Evolutionary conservation across 2,888 invertebrate species (phyloP), one percentile per base, ranked within the genome.

Genomic region (Agriotes lineatus): DNA sequence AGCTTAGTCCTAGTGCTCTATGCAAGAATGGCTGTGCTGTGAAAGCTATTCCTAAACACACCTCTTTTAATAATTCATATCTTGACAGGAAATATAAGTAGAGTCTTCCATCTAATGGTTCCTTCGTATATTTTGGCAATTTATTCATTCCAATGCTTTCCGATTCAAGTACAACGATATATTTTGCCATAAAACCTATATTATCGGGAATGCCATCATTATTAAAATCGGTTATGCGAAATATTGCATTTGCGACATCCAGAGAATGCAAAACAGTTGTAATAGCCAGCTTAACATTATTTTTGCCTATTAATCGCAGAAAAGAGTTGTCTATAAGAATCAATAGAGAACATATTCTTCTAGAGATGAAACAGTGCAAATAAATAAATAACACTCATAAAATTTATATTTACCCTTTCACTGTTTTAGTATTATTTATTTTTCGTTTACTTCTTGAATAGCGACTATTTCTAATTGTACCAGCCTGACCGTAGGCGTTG

Each of bases 191-290:
- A 71, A 88, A 87, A 0, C 88, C 88, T 69, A 88, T 86, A 76
- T 88, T 88, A 79, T 88, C 88, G 1, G 88, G 86, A 1, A 82
- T 62, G 0, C 87, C 87, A 72, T 88, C 87, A 42, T 85, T 85
- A 71, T 88, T 84, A 67, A 88, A 88, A 73, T 88, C 88, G 0
- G 87, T 84, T 57, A 86, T 86, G 68, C 88, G 84, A 70, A 88
- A 87, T 65, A 88, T 85, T 2, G 87, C 82, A 73, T 88, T 87
- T 0, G 86, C 87, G 70, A 87, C 86, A 0, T 87, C 85, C 0
- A 88, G 82, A 0, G 87, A 84, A 16, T 86, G 85, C 74, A 87
- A 82, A 83, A 86, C 85, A 42, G 86, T 80, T 20, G 82, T 75
- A 0, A 86, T 85, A 1, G 85, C 87, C 3, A 85, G 84, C 57